Percentiles rank a stretch among this genome's conserved stretches.
Evolutionary conservation across 2,888 invertebrate species (phyloP).

Genomic region (Sipha maydis): DNA sequence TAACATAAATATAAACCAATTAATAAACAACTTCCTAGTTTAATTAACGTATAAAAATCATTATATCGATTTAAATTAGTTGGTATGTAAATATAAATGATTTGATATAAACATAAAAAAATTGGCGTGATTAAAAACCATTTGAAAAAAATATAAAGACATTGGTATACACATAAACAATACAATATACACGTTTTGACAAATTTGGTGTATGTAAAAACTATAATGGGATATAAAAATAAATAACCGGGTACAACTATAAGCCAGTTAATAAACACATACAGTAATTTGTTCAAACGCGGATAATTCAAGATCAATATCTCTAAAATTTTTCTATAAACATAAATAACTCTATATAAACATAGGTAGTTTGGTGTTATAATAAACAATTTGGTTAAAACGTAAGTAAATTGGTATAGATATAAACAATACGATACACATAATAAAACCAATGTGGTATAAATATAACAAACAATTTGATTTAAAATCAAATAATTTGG

Average conservation of each 20-base stretch:
- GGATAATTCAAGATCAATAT: not conserved
- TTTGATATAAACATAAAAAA: not conserved
- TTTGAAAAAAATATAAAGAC: not conserved
- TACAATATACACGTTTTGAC: not conserved
- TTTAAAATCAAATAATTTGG: not conserved
- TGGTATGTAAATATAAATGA: not conserved
- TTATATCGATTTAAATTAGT: too few relatives aligned
- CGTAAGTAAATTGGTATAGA: not conserved
- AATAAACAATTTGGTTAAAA: not conserved
- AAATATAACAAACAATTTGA: not conserved
- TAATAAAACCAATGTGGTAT: not conserved
- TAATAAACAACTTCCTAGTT: too few relatives aligned
- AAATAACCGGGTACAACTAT: not conserved
- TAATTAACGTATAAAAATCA: too few relatives aligned
- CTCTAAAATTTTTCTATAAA: not conserved
- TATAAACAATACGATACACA: not conserved
- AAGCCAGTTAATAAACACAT: not conserved
- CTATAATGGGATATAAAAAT: not conserved
- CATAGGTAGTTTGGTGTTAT: not conserved
- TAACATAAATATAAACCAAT: too few relatives aligned
- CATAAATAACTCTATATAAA: not conserved
- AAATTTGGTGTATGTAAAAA: not conserved
- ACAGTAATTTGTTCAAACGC: not conserved
- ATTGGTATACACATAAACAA: not conserved
- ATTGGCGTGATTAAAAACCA: not conserved